Percentiles rank a stretch among this genome's conserved stretches.
These are phyloP conservation scores for Pipra filicauda DNA, from an alignment of 2,113 vertebrate species.

Conservation along the genomic window DNA sequence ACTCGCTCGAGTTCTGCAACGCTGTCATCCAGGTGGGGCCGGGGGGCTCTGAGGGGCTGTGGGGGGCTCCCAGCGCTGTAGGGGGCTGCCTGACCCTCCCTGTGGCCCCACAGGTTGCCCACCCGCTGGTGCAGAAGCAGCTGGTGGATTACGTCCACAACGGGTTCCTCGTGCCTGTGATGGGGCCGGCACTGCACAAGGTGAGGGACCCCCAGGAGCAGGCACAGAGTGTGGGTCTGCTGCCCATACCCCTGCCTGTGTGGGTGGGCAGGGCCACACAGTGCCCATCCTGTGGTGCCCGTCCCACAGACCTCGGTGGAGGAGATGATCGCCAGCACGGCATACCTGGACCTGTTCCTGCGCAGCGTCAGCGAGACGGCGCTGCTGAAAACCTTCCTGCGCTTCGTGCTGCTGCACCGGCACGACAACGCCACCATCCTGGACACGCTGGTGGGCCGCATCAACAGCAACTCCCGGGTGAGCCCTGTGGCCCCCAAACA, in stretches of 20 bases:
- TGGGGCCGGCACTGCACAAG: constrained; percentile 96
- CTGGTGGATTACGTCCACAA: constrained; percentile 95
- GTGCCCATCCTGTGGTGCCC: neutral
- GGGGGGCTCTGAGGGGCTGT: neutral
- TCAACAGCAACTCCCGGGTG: constrained; percentile 94
- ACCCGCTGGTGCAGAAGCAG: constrained; percentile 91
- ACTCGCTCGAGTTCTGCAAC: constrained; percentile 96
- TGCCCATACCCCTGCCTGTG: rapidly evolving
- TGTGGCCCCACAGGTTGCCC: constrained; percentile 76
- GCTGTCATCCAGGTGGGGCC: constrained; percentile 87
- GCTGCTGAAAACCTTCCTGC: constrained; percentile 93
- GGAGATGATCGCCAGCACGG: constrained; percentile 96
- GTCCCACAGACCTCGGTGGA: constrained; percentile 86
- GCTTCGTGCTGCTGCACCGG: constrained; percentile 91
- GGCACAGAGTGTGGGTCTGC: neutral
- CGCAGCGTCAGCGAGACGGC: constrained; percentile 89
- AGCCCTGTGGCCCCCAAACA: neutral
- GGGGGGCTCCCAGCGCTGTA: neutral
- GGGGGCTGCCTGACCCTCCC: neutral
- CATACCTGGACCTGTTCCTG: constrained; percentile 96
- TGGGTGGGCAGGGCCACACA: rapidly evolving
- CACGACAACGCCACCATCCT: constrained; percentile 93
- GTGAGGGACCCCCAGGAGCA: constrained; percentile 51
- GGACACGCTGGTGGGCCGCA: constrained; percentile 90
- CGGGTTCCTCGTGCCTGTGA: constrained; percentile 93